A percentile compares a stretch with the other conserved stretches of the same genome.
Conservation (phyloP, 2,797 vertebrate species). For the Cetoscarus ocellatus region DNA sequence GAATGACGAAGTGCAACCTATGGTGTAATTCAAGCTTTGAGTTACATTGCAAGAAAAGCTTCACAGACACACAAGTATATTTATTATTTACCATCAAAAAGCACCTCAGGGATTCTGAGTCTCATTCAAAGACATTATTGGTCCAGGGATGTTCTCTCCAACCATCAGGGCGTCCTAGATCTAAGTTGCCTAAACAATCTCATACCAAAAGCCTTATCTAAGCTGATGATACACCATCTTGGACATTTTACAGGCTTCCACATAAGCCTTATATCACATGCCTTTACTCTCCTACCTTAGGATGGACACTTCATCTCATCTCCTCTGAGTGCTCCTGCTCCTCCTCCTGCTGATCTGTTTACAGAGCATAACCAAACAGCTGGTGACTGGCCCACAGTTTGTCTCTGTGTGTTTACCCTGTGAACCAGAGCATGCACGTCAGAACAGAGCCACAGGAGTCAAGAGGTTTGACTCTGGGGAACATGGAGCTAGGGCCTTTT, state of each 20-base stretch:
- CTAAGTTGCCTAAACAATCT: slow-evolving; percentile 51
- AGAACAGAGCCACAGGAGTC: slow-evolving; percentile 58
- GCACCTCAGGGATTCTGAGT: too few species aligned
- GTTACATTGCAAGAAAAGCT: too few species aligned
- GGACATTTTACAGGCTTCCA: slow-evolving; percentile 67
- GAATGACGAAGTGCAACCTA: too few species aligned
- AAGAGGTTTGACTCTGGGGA: slow-evolving; percentile 48
- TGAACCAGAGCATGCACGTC: slow-evolving; percentile 59
- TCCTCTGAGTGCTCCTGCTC: slow-evolving; percentile 75
- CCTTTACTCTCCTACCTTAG: slow-evolving; percentile 46
- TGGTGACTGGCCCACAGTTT: slow-evolving; percentile 68
- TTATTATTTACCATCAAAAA: too few species aligned
- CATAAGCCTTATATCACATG: slow-evolving; percentile 70
- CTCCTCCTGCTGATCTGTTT: slow-evolving; percentile 79
- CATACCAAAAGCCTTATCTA: slow-evolving; percentile 70
- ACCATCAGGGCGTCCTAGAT: slow-evolving; percentile 19
- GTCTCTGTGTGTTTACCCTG: slow-evolving; percentile 77
- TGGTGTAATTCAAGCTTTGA: too few species aligned
- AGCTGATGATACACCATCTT: slow-evolving; percentile 42
- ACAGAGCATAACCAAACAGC: slow-evolving; percentile 75
- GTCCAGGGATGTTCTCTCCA: slow-evolving; percentile 35
- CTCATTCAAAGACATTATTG: slow-evolving; percentile 2
- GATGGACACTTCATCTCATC: slow-evolving; percentile 60
- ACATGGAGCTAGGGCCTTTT: slow-evolving; percentile 28
- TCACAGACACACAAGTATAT: not conserved